phyloP scores from a whole-genome alignment of 1,140 invertebrate species.

The Rhopalosiphum maidis region DNA sequence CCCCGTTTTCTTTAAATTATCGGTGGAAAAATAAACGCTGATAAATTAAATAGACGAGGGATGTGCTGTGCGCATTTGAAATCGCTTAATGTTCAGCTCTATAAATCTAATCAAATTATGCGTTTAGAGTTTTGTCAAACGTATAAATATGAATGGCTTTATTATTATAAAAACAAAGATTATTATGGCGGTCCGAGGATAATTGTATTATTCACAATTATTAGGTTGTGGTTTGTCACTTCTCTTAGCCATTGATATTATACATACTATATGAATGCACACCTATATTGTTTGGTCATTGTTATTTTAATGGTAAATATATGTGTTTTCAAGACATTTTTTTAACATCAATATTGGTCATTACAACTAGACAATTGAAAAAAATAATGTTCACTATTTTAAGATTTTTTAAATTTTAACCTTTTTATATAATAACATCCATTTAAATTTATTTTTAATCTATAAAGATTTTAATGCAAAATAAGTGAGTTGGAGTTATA shows the following conservation, averaged over 20 bases:
- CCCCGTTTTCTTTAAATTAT: background rate
- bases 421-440: background rate
- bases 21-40: background rate
- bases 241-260: background rate
- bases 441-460: background rate
- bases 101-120: background rate
- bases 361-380: background rate
- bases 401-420: background rate
- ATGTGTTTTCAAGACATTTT: background rate
- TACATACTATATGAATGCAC: accelerated
- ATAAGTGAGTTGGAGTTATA: background rate
- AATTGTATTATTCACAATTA: background rate
- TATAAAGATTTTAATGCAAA: background rate
- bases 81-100: background rate
- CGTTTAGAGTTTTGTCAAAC: background rate
- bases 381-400: background rate
- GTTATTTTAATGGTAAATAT: background rate
- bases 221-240: background rate
- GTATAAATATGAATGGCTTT: background rate
- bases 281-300: background rate
- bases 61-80: background rate
- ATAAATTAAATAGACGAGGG: background rate
- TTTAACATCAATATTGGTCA: background rate
- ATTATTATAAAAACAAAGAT: background rate
- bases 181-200: background rate